phyloP scores from a whole-genome alignment of 2,113 vertebrate species.

The Donacobius atricapilla region DNA sequence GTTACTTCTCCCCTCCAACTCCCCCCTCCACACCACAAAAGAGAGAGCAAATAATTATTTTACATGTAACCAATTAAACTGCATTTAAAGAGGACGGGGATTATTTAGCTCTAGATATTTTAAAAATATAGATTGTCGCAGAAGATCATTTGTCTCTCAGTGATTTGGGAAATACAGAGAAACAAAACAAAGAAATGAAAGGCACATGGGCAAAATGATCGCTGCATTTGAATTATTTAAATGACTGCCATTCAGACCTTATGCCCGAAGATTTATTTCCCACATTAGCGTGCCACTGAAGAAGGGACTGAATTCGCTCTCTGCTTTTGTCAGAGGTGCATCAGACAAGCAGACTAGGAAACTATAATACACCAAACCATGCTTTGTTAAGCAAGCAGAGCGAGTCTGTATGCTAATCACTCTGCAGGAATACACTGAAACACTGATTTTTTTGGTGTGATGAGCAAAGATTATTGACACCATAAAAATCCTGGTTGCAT shows the following conservation, averaged over 20 bases:
- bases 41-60: conserved; percentile 68
- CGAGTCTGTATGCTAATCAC: conserved; percentile 73
- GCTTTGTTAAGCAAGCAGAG: conserved; percentile 76
- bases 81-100: conserved; percentile 23
- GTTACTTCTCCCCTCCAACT: conserved; percentile 83
- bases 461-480: conserved; percentile 74
- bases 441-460: conserved; percentile 64
- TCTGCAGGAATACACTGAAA: conserved; percentile 64
- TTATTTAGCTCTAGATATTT: conserved; percentile 37
- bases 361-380: conserved; percentile 28
- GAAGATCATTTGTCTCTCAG: conserved; percentile 6
- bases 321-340: conserved; percentile 63
- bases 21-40: conserved; percentile 78
- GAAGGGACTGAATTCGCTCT: conserved; percentile 11
- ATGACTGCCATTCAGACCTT: conserved; percentile 60
- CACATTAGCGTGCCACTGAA: conserved; percentile 23
- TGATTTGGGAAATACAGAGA: conserved; percentile 52
- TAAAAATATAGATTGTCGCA: neutral
- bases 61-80: conserved; percentile 52
- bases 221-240: conserved; percentile 65
- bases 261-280: conserved; percentile 48
- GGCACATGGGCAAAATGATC: neutral
- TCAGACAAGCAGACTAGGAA: conserved; percentile 48
- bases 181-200: conserved; percentile 66
- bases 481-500: conserved; percentile 72